Conservation (phyloP, 2,888 invertebrate species). For the Volucella bombylans region DNA sequence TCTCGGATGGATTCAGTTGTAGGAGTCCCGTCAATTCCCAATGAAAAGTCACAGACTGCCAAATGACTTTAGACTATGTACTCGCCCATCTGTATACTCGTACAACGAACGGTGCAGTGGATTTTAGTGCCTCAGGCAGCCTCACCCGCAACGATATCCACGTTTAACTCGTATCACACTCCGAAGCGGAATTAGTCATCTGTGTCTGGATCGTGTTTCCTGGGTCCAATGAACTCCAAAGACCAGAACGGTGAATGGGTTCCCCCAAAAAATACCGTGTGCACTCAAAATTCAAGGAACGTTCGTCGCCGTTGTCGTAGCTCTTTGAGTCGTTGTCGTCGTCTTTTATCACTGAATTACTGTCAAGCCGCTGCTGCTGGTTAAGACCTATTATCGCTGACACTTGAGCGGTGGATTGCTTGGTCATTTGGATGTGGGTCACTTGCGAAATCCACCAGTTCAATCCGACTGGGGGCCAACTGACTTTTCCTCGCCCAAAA, state of each 20-base stretch:
- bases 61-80: conserved; percentile 35
- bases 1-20: conserved; percentile 23
- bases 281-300: conserved; percentile 52
- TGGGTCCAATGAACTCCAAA: conserved; percentile 66
- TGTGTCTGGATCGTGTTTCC: conserved; percentile 62
- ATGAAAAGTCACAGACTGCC: conserved; percentile 57
- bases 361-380: conserved; percentile 35
- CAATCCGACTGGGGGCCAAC: conserved; percentile 7
- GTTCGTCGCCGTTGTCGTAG: conserved; percentile 3
- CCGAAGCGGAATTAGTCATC: conserved; percentile 53
- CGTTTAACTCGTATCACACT: too few species aligned
- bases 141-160: conserved; percentile 8
- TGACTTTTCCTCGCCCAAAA: conserved; percentile 27
- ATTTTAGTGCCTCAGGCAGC: too few species aligned
- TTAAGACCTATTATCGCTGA: conserved; percentile 31
- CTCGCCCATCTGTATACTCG: conserved; percentile 41
- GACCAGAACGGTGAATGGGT: conserved; percentile 29
- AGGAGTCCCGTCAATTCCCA: conserved; percentile 43
- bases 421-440: conserved; percentile 35
- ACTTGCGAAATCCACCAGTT: conserved; percentile 40
- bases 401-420: conserved; percentile 19
- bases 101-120: conserved; percentile 6
- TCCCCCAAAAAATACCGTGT: conserved; percentile 21
- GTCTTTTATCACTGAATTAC: conserved; percentile 35
- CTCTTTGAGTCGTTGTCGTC: not conserved